Evolutionary conservation across 1,140 invertebrate genomes (phyloP).

Genomic region (Drosophila takahashii): DNA sequence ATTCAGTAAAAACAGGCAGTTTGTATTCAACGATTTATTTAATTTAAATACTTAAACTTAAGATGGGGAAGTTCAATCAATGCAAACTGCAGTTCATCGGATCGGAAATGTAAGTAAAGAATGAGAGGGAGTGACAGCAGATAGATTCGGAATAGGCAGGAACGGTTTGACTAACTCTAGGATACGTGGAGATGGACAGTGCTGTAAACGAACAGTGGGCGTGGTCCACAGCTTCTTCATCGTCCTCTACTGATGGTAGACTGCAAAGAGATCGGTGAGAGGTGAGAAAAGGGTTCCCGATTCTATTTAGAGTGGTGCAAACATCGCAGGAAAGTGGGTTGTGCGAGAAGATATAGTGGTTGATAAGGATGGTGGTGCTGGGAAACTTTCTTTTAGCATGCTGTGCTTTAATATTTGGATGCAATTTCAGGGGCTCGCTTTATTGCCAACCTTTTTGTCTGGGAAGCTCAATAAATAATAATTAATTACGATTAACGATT

Average conservation of each 20-base stretch:
- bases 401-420: slow-evolving; percentile 55
- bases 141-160: slow-evolving; percentile 28
- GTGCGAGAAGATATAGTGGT: slow-evolving; percentile 12
- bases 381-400: slow-evolving; percentile 51
- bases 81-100: slow-evolving; percentile 19
- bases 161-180: slow-evolving; percentile 60
- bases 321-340: slow-evolving; percentile 18
- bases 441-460: slow-evolving; percentile 26
- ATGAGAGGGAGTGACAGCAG: slow-evolving; percentile 19
- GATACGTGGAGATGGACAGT: slow-evolving; percentile 52
- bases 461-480: slow-evolving; percentile 58
- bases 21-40: slow-evolving; percentile 73
- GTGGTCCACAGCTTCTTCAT: slow-evolving; percentile 62
- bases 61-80: slow-evolving; percentile 34
- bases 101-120: slow-evolving; percentile 27
- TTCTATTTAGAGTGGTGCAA: slow-evolving; percentile 29
- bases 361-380: slow-evolving; percentile 36
- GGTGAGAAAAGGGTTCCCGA: slow-evolving; percentile 57
- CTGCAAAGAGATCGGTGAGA: slow-evolving; percentile 76
- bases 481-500: slow-evolving; percentile 35
- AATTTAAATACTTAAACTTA: slow-evolving; percentile 76
- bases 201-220: slow-evolving; percentile 45
- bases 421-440: slow-evolving; percentile 16
- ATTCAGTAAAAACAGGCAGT: neutral
- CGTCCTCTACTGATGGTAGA: slow-evolving; percentile 72